Base-by-base conservation (phyloP, 2,113 vertebrate species). In the Rhinopomastus cyanomelas region DNA sequence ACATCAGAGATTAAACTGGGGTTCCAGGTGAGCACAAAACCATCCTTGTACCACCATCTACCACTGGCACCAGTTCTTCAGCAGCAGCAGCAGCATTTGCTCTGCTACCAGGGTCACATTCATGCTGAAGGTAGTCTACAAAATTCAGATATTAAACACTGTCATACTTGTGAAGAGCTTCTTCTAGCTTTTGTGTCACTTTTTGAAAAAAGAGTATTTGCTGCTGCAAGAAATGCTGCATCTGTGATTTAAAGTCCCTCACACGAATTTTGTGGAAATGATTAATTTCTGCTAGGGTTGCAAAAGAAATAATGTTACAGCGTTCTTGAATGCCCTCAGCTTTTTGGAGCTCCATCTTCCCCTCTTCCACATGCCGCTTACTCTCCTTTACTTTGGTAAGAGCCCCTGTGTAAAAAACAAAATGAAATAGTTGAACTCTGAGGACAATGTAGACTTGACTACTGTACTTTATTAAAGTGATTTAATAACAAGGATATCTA, bases 331-430 rank as follows among this genome's bases (percentile, higher is more conserved):
- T 98, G 89, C 98, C 98, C 5, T 98, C 98, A 0, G 98, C 98
- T 95, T 99, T 99, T 16, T 98, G 97, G n/a, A 95, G 94, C 85
- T 99, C 99, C 99, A 99, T 99, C 97, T 99, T 99, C 34, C 98
- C 98, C 91, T 99, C 99, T 95, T 99, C 99, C 87, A 99, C 98
- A 0, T 99, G 99, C 12, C 98, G 98, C 94, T 98, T 98, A 96
- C 98, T 99, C 87, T 99, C 99, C 94, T 99, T 99, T 83, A 99
- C 99, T 97, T 99, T 99, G 87, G 98, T 99, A 96, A 99, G 97
- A 67, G 99, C 99, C 89, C 99, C 99, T 99, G 97, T 17, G 72
- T 44, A 91, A 81, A 94, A 65, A 97, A 91, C 52, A 81, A 82
- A 79, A 86, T 21, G 30, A 79, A 84, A 95, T 0, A 91, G 49